These are phyloP conservation scores for Ciconia maguari DNA, from an alignment of 2,113 vertebrate genomes.

Conservation along the genomic window DNA sequence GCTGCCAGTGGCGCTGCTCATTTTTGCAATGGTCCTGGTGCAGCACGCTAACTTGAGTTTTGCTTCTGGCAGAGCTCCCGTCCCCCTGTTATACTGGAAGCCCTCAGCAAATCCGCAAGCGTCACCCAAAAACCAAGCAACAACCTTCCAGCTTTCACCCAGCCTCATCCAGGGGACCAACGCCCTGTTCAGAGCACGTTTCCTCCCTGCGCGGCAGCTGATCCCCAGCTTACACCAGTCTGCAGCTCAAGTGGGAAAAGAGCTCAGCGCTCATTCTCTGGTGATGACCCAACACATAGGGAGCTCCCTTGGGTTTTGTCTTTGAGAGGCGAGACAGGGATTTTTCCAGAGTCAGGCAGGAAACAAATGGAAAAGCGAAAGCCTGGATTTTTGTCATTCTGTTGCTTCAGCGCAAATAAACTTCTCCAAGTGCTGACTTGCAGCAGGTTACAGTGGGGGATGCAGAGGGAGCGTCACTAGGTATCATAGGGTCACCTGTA, in stretches of 20 bases:
- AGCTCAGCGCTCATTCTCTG: background rate
- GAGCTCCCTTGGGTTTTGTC: conserved; percentile 2
- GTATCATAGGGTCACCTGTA: accelerated
- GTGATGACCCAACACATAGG: background rate
- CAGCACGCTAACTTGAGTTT: background rate
- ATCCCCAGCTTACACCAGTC: background rate
- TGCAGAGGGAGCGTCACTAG: background rate
- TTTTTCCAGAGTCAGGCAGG: conserved; percentile 8
- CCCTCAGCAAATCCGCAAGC: background rate
- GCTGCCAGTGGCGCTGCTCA: background rate
- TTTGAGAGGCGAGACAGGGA: background rate
- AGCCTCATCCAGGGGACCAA: background rate
- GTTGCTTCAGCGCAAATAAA: background rate
- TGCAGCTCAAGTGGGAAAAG: background rate
- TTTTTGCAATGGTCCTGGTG: background rate
- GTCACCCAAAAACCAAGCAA: background rate
- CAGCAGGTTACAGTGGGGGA: background rate
- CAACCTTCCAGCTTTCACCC: background rate
- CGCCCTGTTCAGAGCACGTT: accelerated
- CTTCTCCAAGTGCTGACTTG: background rate
- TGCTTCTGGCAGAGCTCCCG: background rate
- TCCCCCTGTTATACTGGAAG: accelerated
- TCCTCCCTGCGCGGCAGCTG: background rate
- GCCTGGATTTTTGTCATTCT: conserved; percentile 34
- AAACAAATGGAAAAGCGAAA: conserved; percentile 9